Evolutionary conservation across 2,888 invertebrate genomes (phyloP).

Genomic region (Dysmachus trigonus): DNA sequence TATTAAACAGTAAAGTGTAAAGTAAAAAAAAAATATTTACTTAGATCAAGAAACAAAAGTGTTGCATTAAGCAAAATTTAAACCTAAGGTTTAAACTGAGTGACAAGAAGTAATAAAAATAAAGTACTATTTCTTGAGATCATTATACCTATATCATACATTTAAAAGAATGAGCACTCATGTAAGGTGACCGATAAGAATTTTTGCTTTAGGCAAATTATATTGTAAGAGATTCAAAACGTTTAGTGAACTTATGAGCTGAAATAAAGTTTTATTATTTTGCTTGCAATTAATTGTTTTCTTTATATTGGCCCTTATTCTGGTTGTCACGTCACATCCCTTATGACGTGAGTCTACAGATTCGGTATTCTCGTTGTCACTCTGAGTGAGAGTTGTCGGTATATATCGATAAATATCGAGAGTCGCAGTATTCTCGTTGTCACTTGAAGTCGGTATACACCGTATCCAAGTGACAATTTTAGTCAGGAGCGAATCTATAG

Average conservation of each 20-base stretch:
- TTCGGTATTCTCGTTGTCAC: too few relatives aligned
- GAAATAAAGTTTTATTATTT: constrained; percentile 44
- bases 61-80: background rate
- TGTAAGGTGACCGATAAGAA: constrained; percentile 2
- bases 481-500: too few relatives aligned
- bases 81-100: background rate
- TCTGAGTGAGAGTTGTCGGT: too few relatives aligned
- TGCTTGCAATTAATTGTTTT: constrained; percentile 23
- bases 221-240: constrained; percentile 17
- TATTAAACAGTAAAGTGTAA: constrained; percentile 30
- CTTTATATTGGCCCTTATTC: background rate
- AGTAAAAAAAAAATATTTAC: constrained; percentile 29
- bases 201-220: constrained; percentile 24
- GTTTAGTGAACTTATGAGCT: constrained; percentile 40
- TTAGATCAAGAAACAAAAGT: constrained; percentile 12
- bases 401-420: too few relatives aligned
- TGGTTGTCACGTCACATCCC: too few relatives aligned
- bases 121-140: constrained; percentile 30
- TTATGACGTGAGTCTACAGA: too few relatives aligned
- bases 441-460: too few relatives aligned
- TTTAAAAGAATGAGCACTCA: background rate
- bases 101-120: background rate
- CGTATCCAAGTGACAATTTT: too few relatives aligned
- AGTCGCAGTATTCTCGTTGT: too few relatives aligned
- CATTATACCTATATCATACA: constrained; percentile 29